Conservation (phyloP, 2,888 invertebrate species). For the Azorinus chamasolen region DNA sequence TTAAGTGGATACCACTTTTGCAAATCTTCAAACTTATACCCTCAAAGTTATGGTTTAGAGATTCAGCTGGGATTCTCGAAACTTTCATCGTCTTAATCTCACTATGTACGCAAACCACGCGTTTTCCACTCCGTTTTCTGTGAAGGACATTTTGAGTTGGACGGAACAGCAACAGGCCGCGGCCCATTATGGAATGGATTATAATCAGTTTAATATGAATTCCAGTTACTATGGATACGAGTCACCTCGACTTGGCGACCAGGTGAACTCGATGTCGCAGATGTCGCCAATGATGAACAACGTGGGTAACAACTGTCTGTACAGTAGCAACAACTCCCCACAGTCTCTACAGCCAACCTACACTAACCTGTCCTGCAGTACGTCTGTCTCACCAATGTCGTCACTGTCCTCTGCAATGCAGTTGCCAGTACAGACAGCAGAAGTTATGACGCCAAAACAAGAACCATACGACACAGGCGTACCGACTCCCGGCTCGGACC, state of each 20-base stretch:
- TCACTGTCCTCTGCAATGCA: constrained; percentile 50
- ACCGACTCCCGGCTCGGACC: constrained; percentile 51
- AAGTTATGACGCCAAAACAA: constrained; percentile 53
- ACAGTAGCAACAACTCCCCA: constrained; percentile 66
- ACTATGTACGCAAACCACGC: constrained; percentile 68
- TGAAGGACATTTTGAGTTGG: constrained; percentile 66
- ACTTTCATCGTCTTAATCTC: constrained; percentile 55
- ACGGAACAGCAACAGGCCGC: constrained; percentile 54
- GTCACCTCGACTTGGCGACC: constrained; percentile 54
- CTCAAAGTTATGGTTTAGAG: constrained; percentile 58
- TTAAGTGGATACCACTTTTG: constrained; percentile 67
- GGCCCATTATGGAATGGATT: constrained; percentile 69
- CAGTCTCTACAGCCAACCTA: constrained; percentile 69
- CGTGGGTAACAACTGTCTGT: constrained; percentile 62
- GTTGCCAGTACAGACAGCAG: constrained; percentile 39
- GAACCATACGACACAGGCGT: constrained; percentile 48
- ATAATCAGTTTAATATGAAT: constrained; percentile 59
- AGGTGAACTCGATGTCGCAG: constrained; percentile 50
- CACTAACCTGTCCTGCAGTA: constrained; percentile 72
- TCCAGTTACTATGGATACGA: constrained; percentile 64
- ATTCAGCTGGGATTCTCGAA: constrained; percentile 60
- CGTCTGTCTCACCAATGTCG: constrained; percentile 61
- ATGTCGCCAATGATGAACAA: constrained; percentile 62
- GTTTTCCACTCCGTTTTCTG: constrained; percentile 66
- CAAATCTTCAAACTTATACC: constrained; percentile 65